phyloP scores from a whole-genome alignment of 2,888 invertebrate species.

The Euzetes globulus region DNA sequence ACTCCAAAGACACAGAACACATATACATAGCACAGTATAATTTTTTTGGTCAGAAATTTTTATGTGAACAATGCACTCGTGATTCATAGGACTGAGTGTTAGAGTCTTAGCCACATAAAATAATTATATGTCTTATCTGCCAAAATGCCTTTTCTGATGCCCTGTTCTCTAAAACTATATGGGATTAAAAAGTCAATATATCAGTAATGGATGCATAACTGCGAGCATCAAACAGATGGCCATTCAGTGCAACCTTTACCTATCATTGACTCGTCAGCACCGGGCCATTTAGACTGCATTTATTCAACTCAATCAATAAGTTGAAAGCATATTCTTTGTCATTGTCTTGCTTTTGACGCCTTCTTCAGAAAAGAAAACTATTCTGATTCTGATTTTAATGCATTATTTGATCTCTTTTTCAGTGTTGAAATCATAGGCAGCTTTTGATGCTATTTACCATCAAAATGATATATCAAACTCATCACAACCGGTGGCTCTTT shows the following conservation, averaged over 20 bases:
- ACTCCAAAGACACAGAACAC: too few species aligned
- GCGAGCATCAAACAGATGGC: not conserved
- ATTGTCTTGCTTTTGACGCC: not conserved
- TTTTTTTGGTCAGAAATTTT: not conserved
- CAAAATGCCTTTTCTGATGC: too few species aligned
- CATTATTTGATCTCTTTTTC: slow-evolving; percentile 16
- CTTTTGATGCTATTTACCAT: slow-evolving; percentile 9
- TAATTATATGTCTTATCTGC: slow-evolving; percentile 16
- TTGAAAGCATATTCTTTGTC: not conserved
- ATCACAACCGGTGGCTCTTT: slow-evolving; percentile 9
- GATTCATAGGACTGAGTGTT: not conserved
- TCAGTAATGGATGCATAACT: slow-evolving; percentile 19
- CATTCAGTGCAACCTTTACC: not conserved
- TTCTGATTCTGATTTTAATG: slow-evolving; percentile 1
- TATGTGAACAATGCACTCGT: not conserved
- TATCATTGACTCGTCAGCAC: not conserved
- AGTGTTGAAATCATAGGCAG: not conserved
- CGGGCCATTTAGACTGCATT: not conserved
- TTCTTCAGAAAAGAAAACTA: not conserved
- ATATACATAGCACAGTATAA: not conserved
- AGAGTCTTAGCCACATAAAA: not conserved
- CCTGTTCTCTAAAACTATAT: not conserved
- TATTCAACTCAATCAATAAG: slow-evolving; percentile 1
- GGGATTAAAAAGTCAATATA: slow-evolving; percentile 25
- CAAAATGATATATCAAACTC: slow-evolving; percentile 6